Evolutionary conservation across 2,113 vertebrate species (phyloP), one percentile per base, ranked within the genome.

Genomic region (Verasper variegatus): DNA sequence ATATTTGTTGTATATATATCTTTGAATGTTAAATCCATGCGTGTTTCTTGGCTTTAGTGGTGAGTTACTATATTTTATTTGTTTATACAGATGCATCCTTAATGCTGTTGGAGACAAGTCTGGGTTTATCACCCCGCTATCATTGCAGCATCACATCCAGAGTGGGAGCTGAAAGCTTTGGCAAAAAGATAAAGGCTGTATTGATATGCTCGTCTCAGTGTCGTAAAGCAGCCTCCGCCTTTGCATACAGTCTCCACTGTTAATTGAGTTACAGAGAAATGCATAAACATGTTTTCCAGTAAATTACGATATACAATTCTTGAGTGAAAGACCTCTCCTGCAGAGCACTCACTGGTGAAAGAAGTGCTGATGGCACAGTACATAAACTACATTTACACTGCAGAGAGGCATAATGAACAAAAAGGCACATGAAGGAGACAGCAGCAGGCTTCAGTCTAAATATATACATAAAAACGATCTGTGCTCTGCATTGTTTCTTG

Each of bases 401-500:
- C 42, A 67, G 68, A 78, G 76, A 67, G 51, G 55, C 17, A 74
- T 78, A 76, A 74, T 80, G 68, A 76, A 72, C 58, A 72, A 73
- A 76, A 78, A 87, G 76, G 37, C 82, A 70, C 37, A 17, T 77
- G 67, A 81, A 81, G 64, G 78, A 72, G 72, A 58, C 42, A 58
- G 76, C 61, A 45, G 42, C 60, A 77, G 60, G 71, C 73, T 72
- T 64, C 45, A 31, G 51, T 77, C 68, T 74, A 66, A 80, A 80
- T 71, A 76, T 72, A 76, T 49, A 78, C 40, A 45, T 23, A 45
- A 47, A 74, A 68, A 79, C 64, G 72, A 23, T 42, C 23, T 71
- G 76, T 49, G 61, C 76, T 87, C 80, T 80, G 85, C 83, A 31
- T 55, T 79, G 76, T 73, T 40, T 71, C 84, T 73, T 78, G 47